Evolutionary conservation across 2,797 vertebrate genomes (phyloP), one percentile per base, ranked within the genome.

Genomic region (Galago senegalensis): DNA sequence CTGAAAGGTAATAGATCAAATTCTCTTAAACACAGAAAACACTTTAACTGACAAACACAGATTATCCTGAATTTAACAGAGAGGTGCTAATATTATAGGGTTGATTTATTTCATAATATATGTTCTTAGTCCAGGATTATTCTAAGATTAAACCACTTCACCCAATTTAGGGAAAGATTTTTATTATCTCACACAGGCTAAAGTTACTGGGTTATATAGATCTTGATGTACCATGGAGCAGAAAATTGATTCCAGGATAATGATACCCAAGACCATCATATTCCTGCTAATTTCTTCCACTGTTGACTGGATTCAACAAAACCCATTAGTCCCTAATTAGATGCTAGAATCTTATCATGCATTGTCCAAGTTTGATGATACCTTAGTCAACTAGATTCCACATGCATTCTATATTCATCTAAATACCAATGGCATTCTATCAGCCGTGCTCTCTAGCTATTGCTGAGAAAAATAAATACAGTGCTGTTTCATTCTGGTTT

Each of bases 11-110:
- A 73, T 18, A 18, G 46, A 56, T 84, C 25, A 53, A 34, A 46
- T 81, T 80, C 46, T 93, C 43, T 80, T 85, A 86, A 89, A 67
- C n/a, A 63, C 9, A 85, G 58, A 27, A 93, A 85, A 88, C 25
- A 43, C 6, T 43, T 69, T 87, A 25, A 80, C 79, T 70, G 46
- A 61, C 49, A 89, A 89, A 60, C 40, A 72, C 13, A 70, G 20
- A 93, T 90, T 89, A 85, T 72, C 23, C 20, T 77, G 70, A 77
- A 34, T 5, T 83, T 63, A 84, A 79, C 12, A 49, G 6, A 89
- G 77, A 77, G 79, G 27, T 60, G 79, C 43, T 65, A 46, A 77
- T 34, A 14, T 79, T 89, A 40, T 58, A 85, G 40, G 11, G 20
- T 72, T 61, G 17, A 58, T 61, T 92, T 77, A 80, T 25, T 79